Conservation (phyloP, 1,140 invertebrate species). For the Orussus abietinus region DNA sequence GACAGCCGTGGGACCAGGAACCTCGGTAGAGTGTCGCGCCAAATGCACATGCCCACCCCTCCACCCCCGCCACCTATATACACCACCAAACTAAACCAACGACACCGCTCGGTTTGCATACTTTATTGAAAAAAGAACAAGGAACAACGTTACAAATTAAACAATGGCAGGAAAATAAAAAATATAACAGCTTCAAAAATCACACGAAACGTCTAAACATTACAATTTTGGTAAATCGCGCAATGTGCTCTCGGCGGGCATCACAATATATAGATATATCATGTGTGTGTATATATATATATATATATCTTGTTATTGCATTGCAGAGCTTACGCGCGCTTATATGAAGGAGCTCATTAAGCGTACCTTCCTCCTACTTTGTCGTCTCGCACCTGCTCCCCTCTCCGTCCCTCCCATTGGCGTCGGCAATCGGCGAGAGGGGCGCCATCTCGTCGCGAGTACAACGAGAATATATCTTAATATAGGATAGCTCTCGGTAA, state of each 20-base stretch:
- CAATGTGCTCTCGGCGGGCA: conserved; percentile 52
- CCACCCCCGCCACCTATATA: too few relatives aligned
- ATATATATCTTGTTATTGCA: conserved; percentile 46
- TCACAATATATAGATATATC: conserved; percentile 51
- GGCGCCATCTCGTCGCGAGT: too few relatives aligned
- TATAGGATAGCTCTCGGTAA: conserved; percentile 28
- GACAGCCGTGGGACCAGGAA: too few relatives aligned
- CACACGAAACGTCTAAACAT: conserved; percentile 50
- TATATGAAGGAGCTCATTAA: too few relatives aligned
- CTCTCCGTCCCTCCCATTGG: neutral
- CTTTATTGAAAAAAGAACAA: conserved; percentile 55
- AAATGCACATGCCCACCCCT: too few relatives aligned
- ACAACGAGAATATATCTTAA: too few relatives aligned
- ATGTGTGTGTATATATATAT: conserved; percentile 23
- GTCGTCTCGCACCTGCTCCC: neutral
- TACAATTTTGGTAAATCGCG: conserved; percentile 49
- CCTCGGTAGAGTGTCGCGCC: too few relatives aligned
- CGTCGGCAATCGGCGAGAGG: too few relatives aligned
- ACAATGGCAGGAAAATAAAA: conserved; percentile 54
- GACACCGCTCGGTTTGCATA: too few relatives aligned
- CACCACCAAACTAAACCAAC: too few relatives aligned
- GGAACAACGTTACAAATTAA: conserved; percentile 54
- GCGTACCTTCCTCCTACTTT: too few relatives aligned
- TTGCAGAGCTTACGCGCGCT: conserved; percentile 49
- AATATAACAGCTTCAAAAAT: conserved; percentile 55